Evolutionary conservation across 2,113 vertebrate genomes (phyloP), one percentile per base, ranked within the genome.

Genomic region (Eulemur macaco): DNA sequence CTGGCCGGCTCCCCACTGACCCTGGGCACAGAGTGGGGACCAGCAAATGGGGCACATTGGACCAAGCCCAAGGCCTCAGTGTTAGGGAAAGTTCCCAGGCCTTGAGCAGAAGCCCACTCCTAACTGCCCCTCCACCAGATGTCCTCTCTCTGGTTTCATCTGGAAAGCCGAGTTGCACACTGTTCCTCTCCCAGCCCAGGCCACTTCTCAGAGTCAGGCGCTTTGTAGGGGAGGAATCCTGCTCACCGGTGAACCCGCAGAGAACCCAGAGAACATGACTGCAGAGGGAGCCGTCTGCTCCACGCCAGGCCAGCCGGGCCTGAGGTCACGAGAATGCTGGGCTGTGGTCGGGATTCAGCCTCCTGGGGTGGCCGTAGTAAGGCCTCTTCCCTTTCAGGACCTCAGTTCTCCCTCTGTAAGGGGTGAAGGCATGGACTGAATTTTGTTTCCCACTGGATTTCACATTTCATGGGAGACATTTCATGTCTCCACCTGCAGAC

Each of bases 261-360:
- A 63, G 74, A 63, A 47, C 56, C 71, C 73, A 12, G 52, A 74
- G 83, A 47, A 18, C 6, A 0, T 29, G 52, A n/a, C 18, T 0
- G 17, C 3, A 3, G 71, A 69, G 42, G 25, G 15, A 74, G 39
- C 31, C 34, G 21, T 42, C 58, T 18, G n/a, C 50, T 10, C 42
- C 60, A 18, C 0, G 2, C 8, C 12, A 14, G 14, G 52, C 17
- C 21, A 25, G 8, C 18, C 0, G 23, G 31, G 54, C 31, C 17
- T 66, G 12, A 7, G 76, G 73, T 13, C 10, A 11, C 37, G 13
- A 42, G 45, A 3, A 0, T 42, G 47, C 58, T 14, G 5, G n/a
- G 14, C 29, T 66, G 5, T 17, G 68, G 25, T 17, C 23, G 17
- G 42, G 29, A 68, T 54, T 15, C 39, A 63, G n/a, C 8, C 39